A percentile compares a stretch with the other conserved stretches of the same genome.
phyloP scores from a whole-genome alignment of 1,140 invertebrate species.

The Lasaia peninsularis region DNA sequence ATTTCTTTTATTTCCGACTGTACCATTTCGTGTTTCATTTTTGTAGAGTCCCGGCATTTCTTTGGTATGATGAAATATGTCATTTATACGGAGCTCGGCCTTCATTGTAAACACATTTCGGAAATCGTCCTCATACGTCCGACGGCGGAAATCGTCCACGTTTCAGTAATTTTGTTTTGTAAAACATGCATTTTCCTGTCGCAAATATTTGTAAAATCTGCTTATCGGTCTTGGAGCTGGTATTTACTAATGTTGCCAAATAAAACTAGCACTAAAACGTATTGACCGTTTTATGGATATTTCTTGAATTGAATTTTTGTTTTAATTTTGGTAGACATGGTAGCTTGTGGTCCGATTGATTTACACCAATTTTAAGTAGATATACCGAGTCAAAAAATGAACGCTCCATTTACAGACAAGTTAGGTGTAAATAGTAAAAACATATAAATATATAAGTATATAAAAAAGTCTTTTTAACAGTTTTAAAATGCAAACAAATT shows the following conservation, averaged over 20 bases:
- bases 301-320: too few relatives aligned
- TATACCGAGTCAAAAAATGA: too few relatives aligned
- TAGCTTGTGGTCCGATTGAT: too few relatives aligned
- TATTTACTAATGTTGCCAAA: background rate
- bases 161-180: slow-evolving; percentile 61
- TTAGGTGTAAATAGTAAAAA: too few relatives aligned
- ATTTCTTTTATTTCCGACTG: slow-evolving; percentile 21
- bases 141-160: slow-evolving; percentile 54
- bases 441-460: too few relatives aligned
- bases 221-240: background rate
- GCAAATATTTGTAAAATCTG: slow-evolving; percentile 34
- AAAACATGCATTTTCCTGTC: slow-evolving; percentile 41
- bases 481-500: too few relatives aligned
- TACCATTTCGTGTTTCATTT: slow-evolving; percentile 53
- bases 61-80: slow-evolving; percentile 71
- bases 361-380: too few relatives aligned
- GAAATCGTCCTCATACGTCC: slow-evolving; percentile 53
- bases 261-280: too few relatives aligned
- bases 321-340: too few relatives aligned
- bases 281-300: too few relatives aligned
- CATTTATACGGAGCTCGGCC: slow-evolving; percentile 40
- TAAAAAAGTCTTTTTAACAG: too few relatives aligned
- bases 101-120: slow-evolving; percentile 73
- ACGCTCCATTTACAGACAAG: too few relatives aligned
- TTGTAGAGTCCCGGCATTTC: slow-evolving; percentile 57